Evolutionary conservation across 2,888 invertebrate species (phyloP).

Genomic region (Philhelius pedissequus): DNA sequence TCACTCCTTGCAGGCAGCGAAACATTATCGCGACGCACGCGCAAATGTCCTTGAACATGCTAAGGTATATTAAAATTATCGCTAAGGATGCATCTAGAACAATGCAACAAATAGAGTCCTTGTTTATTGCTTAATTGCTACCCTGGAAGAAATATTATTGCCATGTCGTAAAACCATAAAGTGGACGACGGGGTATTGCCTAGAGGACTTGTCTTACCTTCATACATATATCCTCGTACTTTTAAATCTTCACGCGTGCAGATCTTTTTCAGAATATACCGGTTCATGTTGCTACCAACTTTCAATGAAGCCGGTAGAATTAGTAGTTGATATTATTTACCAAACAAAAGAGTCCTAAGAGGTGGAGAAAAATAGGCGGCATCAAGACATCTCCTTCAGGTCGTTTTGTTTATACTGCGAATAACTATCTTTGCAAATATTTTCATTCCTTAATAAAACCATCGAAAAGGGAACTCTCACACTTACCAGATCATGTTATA

Average conservation of each 20-base stretch:
- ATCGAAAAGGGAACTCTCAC: constrained; percentile 10
- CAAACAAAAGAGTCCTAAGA: constrained; percentile 69
- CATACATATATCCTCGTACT: too few relatives aligned
- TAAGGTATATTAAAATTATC: constrained; percentile 69
- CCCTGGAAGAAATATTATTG: constrained; percentile 77
- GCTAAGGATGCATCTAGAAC: constrained; percentile 61
- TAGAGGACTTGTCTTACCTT: background rate
- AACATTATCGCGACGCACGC: constrained; percentile 70
- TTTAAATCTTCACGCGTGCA: constrained; percentile 71
- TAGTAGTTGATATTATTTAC: constrained; percentile 72
- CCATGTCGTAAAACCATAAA: constrained; percentile 77
- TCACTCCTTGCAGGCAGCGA: constrained; percentile 46
- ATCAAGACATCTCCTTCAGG: constrained; percentile 7
- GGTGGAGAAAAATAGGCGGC: constrained; percentile 38
- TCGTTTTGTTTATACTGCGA: constrained; percentile 38
- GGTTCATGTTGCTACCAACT: constrained; percentile 72
- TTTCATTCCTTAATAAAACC: constrained; percentile 10
- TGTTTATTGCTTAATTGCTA: constrained; percentile 75
- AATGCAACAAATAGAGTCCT: constrained; percentile 46
- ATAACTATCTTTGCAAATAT: constrained; percentile 44
- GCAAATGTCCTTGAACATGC: constrained; percentile 73
- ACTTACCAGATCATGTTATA: background rate
- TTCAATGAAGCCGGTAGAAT: constrained; percentile 72
- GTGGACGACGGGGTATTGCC: constrained; percentile 73
- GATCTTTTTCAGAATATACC: constrained; percentile 58